These are phyloP conservation scores for Pluvianellus socialis DNA, from an alignment of 2,113 vertebrate genomes.

Conservation along the genomic window DNA sequence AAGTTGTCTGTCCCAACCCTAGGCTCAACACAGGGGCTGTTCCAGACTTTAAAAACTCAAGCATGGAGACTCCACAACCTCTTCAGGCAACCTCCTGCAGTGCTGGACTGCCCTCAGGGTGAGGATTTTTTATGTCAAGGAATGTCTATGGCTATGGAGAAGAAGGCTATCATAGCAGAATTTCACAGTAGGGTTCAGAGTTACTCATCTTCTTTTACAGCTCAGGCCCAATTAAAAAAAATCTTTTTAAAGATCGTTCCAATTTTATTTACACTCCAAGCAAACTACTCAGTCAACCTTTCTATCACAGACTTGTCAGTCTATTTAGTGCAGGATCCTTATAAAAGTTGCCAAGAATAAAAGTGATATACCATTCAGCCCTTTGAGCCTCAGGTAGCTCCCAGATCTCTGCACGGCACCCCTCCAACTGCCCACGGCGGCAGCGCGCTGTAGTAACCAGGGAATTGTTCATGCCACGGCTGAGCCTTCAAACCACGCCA, in stretches of 20 bases:
- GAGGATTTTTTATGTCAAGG: not conserved
- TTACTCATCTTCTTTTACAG: not conserved
- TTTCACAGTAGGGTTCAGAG: not conserved
- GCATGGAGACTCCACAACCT: not conserved
- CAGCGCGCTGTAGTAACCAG: accelerated
- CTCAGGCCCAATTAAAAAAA: not conserved
- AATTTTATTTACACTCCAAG: not conserved
- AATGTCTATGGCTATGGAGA: not conserved
- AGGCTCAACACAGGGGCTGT: not conserved
- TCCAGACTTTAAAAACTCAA: not conserved
- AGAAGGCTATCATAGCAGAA: not conserved
- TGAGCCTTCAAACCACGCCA: not conserved
- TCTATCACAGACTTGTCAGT: too few relatives aligned
- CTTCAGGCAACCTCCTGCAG: not conserved
- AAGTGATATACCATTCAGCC: not conserved
- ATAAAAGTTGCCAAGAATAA: not conserved
- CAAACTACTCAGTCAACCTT: not conserved
- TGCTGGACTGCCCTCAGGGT: not conserved
- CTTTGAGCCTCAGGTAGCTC: not conserved
- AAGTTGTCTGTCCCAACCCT: not conserved
- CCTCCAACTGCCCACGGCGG: not conserved
- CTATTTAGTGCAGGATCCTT: not conserved
- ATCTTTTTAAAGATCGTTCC: not conserved
- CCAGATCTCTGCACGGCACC: not conserved
- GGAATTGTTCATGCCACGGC: too few relatives aligned